phyloP scores from a whole-genome alignment of 2,797 vertebrate genomes.

The Phrynocephalus vlangalii region DNA sequence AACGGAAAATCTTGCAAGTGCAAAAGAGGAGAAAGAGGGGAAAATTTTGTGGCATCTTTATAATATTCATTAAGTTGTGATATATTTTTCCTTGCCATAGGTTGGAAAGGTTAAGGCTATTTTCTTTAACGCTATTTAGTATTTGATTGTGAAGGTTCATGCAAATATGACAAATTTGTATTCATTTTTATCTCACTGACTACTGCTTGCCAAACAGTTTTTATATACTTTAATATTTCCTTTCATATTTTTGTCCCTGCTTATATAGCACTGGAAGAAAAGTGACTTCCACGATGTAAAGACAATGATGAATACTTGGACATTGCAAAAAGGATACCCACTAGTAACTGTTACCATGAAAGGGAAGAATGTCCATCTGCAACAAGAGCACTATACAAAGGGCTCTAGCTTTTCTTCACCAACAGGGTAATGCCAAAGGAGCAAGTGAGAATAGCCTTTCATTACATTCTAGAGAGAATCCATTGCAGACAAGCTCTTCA shows the following conservation, averaged over 20 bases:
- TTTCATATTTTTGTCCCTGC: neutral
- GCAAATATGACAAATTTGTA: neutral
- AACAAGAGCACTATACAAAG: conserved; percentile 87
- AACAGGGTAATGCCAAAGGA: conserved; percentile 76
- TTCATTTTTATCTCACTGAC: neutral
- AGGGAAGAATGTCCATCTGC: conserved; percentile 84
- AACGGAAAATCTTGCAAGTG: neutral
- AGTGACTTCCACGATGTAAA: conserved; percentile 82
- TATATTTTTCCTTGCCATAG: neutral
- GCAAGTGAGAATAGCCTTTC: neutral
- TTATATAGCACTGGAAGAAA: conserved; percentile 84
- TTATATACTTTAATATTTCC: neutral
- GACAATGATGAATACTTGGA: conserved; percentile 93
- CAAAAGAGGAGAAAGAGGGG: neutral
- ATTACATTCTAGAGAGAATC: neutral
- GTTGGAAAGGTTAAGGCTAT: neutral
- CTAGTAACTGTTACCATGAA: conserved; percentile 85
- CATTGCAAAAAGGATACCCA: conserved; percentile 91
- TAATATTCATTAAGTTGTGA: neutral
- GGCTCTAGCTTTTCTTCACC: conserved; percentile 70
- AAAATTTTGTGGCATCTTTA: neutral
- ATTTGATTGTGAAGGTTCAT: neutral
- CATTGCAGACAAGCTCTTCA: neutral
- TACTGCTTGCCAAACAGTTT: neutral
- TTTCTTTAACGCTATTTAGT: neutral